Evolutionary conservation across 2,888 invertebrate genomes (phyloP), one percentile per base, ranked within the genome.

Genomic region (Drosophila atripex): DNA sequence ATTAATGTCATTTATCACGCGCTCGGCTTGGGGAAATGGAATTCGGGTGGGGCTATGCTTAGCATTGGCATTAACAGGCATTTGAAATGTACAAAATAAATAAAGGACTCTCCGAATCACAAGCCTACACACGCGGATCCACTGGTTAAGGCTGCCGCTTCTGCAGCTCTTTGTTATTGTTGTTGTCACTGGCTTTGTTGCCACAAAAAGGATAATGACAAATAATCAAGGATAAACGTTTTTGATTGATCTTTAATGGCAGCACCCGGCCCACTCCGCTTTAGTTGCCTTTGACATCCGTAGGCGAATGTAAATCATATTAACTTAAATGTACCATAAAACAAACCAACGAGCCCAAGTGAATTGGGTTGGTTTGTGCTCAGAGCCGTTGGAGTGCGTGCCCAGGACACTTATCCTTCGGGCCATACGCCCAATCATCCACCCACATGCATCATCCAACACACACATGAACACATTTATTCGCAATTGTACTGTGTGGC

Each of bases 161-260:
- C 55, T 45, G 43, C 51, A 76, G 75, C 64, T 51, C 14, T 41
- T 54, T 66, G 71, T 76, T 80, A 61, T 61, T 54, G 45, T 39
- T 39, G 55, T 47, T 65, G 54, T 56, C 45, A 49, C 49, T 51
- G 41, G 58, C 72, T 66, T 51, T 64, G 86, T 68, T 78, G 72
- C 74, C 66, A 60, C 75, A 72, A 71, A 90, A 89, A 80, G 89
- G 89, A 90, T 90, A 90, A 89, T 80, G 86, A 89, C 89, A 89
- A 90, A 87, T 90, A 88, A 89, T 89, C 89, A 83, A 89, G 89
- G 89, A 90, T 89, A 90, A 89, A 89, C 89, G 87, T 74, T 87
- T 90, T 88, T 90, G 90, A 89, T 89, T 89, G 89, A 89, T 89
- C 88, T 87, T 85, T 89, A 89, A 89, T 86, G 83, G 84, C 74